Base-by-base conservation (phyloP, 2,797 vertebrate genomes). In the Pseudochaenichthys georgianus region DNA sequence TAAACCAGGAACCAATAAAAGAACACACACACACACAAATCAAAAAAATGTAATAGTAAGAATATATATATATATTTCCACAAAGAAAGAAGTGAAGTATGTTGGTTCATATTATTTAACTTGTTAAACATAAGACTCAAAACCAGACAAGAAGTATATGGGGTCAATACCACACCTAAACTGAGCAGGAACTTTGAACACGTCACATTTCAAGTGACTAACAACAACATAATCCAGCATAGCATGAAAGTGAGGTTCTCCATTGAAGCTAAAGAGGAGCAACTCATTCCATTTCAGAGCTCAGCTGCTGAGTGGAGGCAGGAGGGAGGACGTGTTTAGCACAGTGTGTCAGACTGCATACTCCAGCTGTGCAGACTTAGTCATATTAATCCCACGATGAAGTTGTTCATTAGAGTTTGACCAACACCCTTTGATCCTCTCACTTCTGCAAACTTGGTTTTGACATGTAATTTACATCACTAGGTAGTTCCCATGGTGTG, bases 331-430 rank as follows among this genome's bases (percentile, higher is more conserved):
- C 76, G 52, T 87, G 31, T 84, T 23, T 38, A 19, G 42, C 62
- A 45, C 31, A 4, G 15, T n/a, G 54, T 81, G 77, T 87, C 83
- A 85, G 53, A 38, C 67, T 43, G 67, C 89, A 70, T 73, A 41
- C 54, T 84, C 75, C 78, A 62, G 75, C 80, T 85, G 81, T 64
- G 80, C 77, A 38, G 77, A 58, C 31, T 52, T 65, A 64, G 46
- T 80, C 76, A 63, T 59, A 76, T 71, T 73, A 70, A 80, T 85
- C 47, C 54, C 38, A 50, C 60, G 59, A 57, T 57, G 54, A 70
- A 80, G 66, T 31, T 64, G 60, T 83, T 89, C 72, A 75, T 88
- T 89, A 89, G 34, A 84, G 54, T 54, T 60, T 83, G 75, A 85
- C 78, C 76, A 31, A 34, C 74, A 21, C 53, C 34, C 65, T 87